Conservation (phyloP, 2,797 vertebrate genomes). For the Tolypeutes matacus region DNA sequence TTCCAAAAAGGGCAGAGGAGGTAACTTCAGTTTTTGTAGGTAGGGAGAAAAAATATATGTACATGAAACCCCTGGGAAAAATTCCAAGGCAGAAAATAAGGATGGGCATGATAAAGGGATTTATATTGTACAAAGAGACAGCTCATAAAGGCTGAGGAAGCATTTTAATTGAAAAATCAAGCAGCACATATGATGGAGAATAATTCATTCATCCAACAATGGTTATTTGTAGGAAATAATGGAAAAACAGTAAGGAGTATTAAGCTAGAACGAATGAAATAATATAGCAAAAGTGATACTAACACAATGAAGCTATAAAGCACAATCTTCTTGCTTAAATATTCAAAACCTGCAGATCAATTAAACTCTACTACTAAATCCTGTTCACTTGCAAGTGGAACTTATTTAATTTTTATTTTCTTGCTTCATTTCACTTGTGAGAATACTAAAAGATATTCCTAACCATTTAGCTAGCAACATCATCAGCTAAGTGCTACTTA, state of each 20-base stretch:
- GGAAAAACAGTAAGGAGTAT: not conserved
- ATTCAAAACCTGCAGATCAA: conserved; percentile 61
- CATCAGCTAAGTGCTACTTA: conserved; percentile 28
- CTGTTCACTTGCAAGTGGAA: conserved; percentile 61
- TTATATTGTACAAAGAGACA: conserved; percentile 42
- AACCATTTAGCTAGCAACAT: conserved; percentile 50
- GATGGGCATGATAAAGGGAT: not conserved
- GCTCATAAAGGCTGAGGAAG: conserved; percentile 4
- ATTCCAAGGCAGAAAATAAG: conserved; percentile 40
- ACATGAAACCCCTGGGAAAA: not conserved
- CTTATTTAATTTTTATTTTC: conserved; percentile 72
- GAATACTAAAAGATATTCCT: conserved; percentile 56
- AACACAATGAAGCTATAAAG: not conserved
- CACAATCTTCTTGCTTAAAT: conserved; percentile 11
- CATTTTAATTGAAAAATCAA: conserved; percentile 63
- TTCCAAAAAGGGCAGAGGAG: conserved; percentile 16
- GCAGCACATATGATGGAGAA: not conserved
- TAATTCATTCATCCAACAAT: conserved; percentile 48
- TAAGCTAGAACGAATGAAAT: conserved; percentile 40
- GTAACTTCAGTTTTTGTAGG: not conserved
- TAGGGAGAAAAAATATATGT: not conserved
- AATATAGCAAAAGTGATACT: conserved; percentile 11
- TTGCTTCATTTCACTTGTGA: conserved; percentile 50
- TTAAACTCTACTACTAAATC: conserved; percentile 54
- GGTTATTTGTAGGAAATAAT: conserved; percentile 22